Evolutionary conservation across 2,113 vertebrate genomes (phyloP).

Genomic region (Peromyscus polionotus): DNA sequence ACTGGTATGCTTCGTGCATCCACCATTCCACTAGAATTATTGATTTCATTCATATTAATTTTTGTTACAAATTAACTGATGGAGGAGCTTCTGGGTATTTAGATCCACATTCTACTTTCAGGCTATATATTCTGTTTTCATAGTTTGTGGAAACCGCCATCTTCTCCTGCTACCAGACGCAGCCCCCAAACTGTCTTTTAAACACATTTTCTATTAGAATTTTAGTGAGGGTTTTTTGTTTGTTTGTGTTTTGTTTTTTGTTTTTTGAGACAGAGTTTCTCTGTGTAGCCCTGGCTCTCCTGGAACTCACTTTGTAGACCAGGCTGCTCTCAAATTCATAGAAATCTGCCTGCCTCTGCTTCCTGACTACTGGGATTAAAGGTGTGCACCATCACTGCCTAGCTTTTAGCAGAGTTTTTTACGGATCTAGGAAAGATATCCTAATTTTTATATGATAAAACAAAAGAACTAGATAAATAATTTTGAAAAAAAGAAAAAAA

Average conservation of each 20-base stretch:
- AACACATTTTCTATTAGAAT: slow-evolving; percentile 49
- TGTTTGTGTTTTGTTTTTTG: neutral
- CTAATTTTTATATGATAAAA: slow-evolving; percentile 33
- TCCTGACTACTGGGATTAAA: neutral
- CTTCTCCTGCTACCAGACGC: too few relatives aligned
- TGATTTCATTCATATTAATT: too few relatives aligned
- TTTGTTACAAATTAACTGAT: too few relatives aligned
- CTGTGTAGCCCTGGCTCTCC: neutral
- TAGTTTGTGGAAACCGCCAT: too few relatives aligned
- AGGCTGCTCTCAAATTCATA: neutral
- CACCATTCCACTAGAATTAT: slow-evolving; percentile 85
- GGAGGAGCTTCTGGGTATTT: too few relatives aligned
- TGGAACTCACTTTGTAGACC: neutral
- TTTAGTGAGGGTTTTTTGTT: neutral
- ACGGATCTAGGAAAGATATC: slow-evolving; percentile 23
- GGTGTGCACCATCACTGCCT: neutral
- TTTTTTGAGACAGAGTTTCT: neutral
- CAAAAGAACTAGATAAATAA: slow-evolving; percentile 36
- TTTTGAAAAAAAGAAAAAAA: neutral
- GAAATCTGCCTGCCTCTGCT: neutral
- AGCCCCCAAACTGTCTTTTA: neutral
- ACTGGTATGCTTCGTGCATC: slow-evolving; percentile 99
- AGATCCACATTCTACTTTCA: too few relatives aligned
- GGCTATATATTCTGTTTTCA: too few relatives aligned
- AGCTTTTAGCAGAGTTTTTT: neutral